These are phyloP conservation scores for Chaetops frenatus DNA, from an alignment of 2,113 vertebrate genomes.

Conservation along the genomic window DNA sequence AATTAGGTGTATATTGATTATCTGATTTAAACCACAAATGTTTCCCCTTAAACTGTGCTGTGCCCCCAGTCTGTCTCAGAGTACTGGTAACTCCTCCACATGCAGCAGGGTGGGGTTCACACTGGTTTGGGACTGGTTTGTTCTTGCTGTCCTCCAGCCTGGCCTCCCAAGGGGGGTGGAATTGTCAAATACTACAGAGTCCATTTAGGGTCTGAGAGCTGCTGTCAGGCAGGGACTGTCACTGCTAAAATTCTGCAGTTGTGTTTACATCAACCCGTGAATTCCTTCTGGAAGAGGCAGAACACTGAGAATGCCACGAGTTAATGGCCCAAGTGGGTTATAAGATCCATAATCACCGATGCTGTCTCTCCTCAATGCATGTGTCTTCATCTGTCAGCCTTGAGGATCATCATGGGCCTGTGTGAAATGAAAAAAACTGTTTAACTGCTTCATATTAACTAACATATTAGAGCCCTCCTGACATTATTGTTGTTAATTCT, in stretches of 20 bases:
- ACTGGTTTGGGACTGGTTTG: accelerated
- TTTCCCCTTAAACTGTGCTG: neutral
- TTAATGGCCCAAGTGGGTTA: neutral
- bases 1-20: constrained; percentile 12
- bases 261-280: neutral
- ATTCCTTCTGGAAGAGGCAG: neutral
- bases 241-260: neutral
- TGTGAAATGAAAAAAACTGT: neutral
- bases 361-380: neutral
- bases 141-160: neutral
- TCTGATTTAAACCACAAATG: neutral
- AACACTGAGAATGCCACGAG: neutral
- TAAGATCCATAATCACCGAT: neutral
- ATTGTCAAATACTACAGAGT: neutral
- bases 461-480: neutral
- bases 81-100: accelerated
- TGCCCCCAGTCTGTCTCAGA: neutral
- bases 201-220: neutral
- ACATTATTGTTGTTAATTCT: neutral
- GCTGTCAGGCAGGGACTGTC: neutral
- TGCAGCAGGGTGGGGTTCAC: neutral
- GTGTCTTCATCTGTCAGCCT: neutral
- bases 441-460: neutral
- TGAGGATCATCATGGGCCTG: neutral
- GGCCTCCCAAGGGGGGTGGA: accelerated